phyloP scores from a whole-genome alignment of 2,113 vertebrate species.

The Aramus guarauna region DNA sequence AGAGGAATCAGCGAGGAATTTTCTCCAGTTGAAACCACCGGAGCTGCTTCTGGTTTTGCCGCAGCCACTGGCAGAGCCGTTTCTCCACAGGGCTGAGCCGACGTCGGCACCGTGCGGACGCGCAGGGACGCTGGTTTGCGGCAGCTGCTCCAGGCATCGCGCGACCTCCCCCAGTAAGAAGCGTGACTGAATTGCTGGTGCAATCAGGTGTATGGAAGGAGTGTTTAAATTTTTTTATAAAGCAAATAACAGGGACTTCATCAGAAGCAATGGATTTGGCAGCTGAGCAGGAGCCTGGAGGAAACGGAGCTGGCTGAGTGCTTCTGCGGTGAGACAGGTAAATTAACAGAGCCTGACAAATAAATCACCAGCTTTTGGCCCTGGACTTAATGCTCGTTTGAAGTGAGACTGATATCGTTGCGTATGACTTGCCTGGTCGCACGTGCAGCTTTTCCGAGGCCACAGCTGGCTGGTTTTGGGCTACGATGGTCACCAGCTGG shows the following conservation, averaged over 20 bases:
- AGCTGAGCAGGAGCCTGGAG: not conserved
- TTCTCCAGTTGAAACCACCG: not conserved
- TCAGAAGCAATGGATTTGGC: not conserved
- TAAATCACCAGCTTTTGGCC: not conserved
- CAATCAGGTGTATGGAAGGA: not conserved
- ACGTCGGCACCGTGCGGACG: fast-evolving
- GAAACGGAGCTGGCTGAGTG: not conserved
- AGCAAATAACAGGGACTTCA: not conserved
- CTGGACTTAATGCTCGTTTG: not conserved
- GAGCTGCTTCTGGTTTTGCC: not conserved
- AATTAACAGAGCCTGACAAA: not conserved
- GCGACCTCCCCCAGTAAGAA: not conserved
- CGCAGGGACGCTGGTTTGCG: not conserved
- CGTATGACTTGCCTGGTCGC: not conserved
- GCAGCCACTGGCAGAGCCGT: not conserved
- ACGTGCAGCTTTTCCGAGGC: not conserved
- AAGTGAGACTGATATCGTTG: fast-evolving
- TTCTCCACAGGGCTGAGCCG: not conserved
- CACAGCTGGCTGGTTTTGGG: not conserved
- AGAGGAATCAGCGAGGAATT: not conserved
- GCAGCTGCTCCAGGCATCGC: fast-evolving
- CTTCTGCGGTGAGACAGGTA: not conserved
- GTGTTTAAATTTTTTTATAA: not conserved
- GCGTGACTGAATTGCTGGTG: fast-evolving
- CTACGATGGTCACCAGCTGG: fast-evolving